Conservation (phyloP, 2,113 vertebrate genomes). For the Aepyceros melampus region DNA sequence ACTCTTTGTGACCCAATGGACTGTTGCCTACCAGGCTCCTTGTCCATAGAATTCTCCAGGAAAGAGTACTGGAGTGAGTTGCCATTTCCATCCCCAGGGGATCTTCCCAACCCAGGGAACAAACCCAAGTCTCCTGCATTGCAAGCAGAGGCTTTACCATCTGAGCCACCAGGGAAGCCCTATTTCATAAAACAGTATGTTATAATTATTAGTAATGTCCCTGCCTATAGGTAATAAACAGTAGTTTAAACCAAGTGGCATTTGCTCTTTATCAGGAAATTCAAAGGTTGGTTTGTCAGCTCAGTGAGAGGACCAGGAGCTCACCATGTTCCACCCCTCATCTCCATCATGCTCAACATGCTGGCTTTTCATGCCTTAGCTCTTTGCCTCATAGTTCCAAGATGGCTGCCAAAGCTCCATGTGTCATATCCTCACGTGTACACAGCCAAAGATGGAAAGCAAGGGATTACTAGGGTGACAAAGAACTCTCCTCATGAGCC, state of each 20-base stretch:
- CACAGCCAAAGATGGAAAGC: neutral
- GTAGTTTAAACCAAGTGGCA: neutral
- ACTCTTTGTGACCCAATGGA: neutral
- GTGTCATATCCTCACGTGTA: neutral
- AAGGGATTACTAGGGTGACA: neutral
- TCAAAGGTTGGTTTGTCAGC: neutral
- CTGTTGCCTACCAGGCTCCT: neutral
- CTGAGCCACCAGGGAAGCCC: neutral
- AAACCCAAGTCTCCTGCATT: neutral
- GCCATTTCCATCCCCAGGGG: neutral
- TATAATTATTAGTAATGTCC: neutral
- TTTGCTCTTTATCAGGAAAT: neutral
- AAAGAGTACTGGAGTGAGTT: neutral
- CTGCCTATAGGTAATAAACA: neutral
- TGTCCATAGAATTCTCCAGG: neutral
- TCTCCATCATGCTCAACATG: neutral
- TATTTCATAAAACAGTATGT: neutral
- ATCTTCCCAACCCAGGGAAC: neutral
- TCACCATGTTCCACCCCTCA: rapidly evolving
- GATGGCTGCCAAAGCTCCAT: neutral
- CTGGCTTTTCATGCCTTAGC: neutral
- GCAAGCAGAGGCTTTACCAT: neutral
- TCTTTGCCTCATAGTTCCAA: neutral
- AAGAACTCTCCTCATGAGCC: neutral
- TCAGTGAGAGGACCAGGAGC: neutral